phyloP scores from a whole-genome alignment of 2,888 invertebrate genomes.

The Brenthis daphne region DNA sequence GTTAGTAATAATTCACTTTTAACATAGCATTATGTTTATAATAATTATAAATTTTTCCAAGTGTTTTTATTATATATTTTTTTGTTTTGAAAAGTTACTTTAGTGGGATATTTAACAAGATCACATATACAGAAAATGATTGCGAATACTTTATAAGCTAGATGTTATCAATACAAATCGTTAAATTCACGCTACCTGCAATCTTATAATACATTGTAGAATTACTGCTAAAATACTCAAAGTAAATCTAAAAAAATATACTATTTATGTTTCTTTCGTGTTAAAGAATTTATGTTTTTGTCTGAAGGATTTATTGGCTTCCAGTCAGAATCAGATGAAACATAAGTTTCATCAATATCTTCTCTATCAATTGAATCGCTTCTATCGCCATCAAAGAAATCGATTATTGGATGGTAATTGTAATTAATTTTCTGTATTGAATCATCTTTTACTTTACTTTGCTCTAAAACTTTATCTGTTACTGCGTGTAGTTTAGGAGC shows the following conservation, averaged over 20 bases:
- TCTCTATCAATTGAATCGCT: slow-evolving; percentile 70
- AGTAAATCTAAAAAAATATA: slow-evolving; percentile 3
- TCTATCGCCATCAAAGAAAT: slow-evolving; percentile 84
- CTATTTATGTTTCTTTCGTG: slow-evolving; percentile 52
- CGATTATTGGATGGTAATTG: slow-evolving; percentile 92
- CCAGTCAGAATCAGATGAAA: slow-evolving; percentile 71
- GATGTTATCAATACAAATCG: too few relatives aligned
- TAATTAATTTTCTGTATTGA: slow-evolving; percentile 85
- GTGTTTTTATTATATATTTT: background rate
- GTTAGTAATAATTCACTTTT: background rate
- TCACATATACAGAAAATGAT: too few relatives aligned
- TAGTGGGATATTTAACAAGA: too few relatives aligned
- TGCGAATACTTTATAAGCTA: too few relatives aligned
- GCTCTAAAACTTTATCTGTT: slow-evolving; percentile 49
- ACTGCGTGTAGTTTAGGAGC: slow-evolving; percentile 65
- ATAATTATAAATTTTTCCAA: too few relatives aligned
- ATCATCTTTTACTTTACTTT: slow-evolving; percentile 51
- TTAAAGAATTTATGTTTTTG: slow-evolving; percentile 47
- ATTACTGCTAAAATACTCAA: too few relatives aligned
- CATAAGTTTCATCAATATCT: slow-evolving; percentile 57
- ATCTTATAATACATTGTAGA: too few relatives aligned
- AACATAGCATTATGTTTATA: too few relatives aligned
- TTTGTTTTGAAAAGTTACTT: too few relatives aligned
- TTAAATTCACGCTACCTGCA: too few relatives aligned
- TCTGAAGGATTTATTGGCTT: slow-evolving; percentile 69